Evolutionary conservation across 2,797 vertebrate genomes (phyloP).

Genomic region (Prunella strophiata): DNA sequence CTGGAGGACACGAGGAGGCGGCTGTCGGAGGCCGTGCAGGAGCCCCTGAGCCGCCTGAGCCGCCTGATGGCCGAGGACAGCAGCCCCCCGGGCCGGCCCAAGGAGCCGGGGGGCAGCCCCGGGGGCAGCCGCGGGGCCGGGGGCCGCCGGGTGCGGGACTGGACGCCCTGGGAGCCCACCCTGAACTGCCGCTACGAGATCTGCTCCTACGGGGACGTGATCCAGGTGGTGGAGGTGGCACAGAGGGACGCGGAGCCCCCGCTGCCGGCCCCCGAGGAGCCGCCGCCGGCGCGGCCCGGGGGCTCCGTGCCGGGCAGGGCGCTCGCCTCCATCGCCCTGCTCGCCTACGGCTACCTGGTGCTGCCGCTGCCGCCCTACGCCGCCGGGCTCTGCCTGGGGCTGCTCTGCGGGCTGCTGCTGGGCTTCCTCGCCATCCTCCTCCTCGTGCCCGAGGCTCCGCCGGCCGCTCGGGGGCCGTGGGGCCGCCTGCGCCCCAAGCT

Average conservation of each 20-base stretch:
- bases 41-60: slow-evolving; percentile 87
- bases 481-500: slow-evolving; percentile 10
- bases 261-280: background rate
- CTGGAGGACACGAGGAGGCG: slow-evolving; percentile 87
- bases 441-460: slow-evolving; percentile 60
- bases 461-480: background rate
- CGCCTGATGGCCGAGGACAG: slow-evolving; percentile 88
- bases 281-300: background rate
- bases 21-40: slow-evolving; percentile 87
- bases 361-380: slow-evolving; percentile 86
- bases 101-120: slow-evolving; percentile 45
- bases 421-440: slow-evolving; percentile 84
- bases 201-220: slow-evolving; percentile 76
- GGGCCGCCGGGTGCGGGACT: background rate
- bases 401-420: slow-evolving; percentile 83
- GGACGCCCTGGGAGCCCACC: slow-evolving; percentile 49
- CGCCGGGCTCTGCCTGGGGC: slow-evolving; percentile 85
- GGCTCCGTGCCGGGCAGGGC: slow-evolving; percentile 76
- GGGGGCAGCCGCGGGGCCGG: background rate
- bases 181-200: slow-evolving; percentile 76
- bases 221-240: slow-evolving; percentile 78
- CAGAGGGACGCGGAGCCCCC: background rate
- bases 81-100: slow-evolving; percentile 70
- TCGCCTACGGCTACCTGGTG: slow-evolving; percentile 86
- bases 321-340: slow-evolving; percentile 77